Percentiles rank a stretch among this genome's conserved stretches.
These are phyloP conservation scores for Ailurus styani DNA, from an alignment of 2,113 vertebrate species.

Conservation along the genomic window DNA sequence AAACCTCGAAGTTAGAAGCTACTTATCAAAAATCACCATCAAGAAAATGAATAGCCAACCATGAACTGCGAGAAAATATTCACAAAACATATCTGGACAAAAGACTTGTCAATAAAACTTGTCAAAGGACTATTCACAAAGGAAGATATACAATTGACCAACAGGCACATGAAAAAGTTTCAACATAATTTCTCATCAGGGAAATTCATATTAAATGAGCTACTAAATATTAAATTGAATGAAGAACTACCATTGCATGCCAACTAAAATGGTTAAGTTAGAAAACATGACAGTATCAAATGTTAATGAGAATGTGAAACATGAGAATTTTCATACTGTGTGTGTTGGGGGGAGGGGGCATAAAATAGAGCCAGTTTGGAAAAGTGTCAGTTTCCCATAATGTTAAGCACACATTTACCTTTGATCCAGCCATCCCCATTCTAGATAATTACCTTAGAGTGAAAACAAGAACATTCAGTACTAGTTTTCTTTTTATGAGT, in stretches of 20 bases:
- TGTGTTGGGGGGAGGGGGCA: neutral
- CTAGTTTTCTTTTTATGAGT: neutral
- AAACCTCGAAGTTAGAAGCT: neutral
- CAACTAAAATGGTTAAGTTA: neutral
- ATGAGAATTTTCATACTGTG: neutral
- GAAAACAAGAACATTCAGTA: neutral
- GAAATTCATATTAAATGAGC: neutral
- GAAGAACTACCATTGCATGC: neutral
- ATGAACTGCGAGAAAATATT: neutral
- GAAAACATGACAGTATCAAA: neutral
- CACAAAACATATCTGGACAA: neutral
- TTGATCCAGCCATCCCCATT: too few species aligned
- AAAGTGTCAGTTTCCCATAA: neutral
- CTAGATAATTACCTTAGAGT: neutral
- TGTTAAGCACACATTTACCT: neutral
- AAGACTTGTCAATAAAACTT: neutral
- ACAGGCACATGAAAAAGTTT: neutral
- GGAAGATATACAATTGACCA: neutral
- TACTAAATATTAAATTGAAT: neutral
- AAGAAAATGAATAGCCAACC: neutral
- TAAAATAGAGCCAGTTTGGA: neutral
- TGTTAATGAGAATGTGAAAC: neutral
- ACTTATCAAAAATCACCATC: neutral
- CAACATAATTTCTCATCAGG: neutral
- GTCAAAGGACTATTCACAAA: neutral